phyloP scores from a whole-genome alignment of 2,888 invertebrate species.

The Melanargia galathea region DNA sequence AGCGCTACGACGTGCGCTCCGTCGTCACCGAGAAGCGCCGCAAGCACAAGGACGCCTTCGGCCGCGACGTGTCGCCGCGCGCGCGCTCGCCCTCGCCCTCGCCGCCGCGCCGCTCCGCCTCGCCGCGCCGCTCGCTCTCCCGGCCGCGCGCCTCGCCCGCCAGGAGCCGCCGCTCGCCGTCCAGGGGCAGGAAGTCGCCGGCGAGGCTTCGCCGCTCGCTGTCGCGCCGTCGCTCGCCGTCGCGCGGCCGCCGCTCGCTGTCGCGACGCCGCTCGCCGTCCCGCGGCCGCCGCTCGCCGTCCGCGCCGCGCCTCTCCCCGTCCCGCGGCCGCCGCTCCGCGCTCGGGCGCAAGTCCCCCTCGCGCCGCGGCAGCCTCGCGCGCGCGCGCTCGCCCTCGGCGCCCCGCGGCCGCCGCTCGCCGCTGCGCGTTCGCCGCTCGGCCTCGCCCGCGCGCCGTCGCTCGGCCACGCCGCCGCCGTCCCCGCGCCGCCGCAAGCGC shows the following conservation, averaged over 20 bases:
- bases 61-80: constrained; percentile 85
- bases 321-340: constrained; percentile 15
- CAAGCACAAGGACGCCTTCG: constrained; percentile 88
- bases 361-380: constrained; percentile 29
- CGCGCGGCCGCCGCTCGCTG: constrained; percentile 47
- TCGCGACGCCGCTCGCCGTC: constrained; percentile 43
- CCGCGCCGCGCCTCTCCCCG: constrained; percentile 42
- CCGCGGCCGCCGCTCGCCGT: constrained; percentile 38
- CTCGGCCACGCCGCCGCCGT: constrained; percentile 48
- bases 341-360: background rate
- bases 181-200: constrained; percentile 39
- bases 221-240: constrained; percentile 42
- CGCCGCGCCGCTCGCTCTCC: constrained; percentile 44
- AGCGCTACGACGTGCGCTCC: constrained; percentile 91
- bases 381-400: constrained; percentile 44
- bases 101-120: constrained; percentile 42
- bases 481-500: constrained; percentile 47
- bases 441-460: constrained; percentile 46
- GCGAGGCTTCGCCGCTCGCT: constrained; percentile 36
- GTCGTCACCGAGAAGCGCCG: constrained; percentile 87
- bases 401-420: constrained; percentile 45
- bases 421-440: constrained; percentile 45
- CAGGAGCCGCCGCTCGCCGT: constrained; percentile 38
- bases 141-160: constrained; percentile 35
- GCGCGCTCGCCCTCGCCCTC: constrained; percentile 50